Evolutionary conservation across 2,797 vertebrate species (phyloP).

Genomic region (Australoheros facetus): DNA sequence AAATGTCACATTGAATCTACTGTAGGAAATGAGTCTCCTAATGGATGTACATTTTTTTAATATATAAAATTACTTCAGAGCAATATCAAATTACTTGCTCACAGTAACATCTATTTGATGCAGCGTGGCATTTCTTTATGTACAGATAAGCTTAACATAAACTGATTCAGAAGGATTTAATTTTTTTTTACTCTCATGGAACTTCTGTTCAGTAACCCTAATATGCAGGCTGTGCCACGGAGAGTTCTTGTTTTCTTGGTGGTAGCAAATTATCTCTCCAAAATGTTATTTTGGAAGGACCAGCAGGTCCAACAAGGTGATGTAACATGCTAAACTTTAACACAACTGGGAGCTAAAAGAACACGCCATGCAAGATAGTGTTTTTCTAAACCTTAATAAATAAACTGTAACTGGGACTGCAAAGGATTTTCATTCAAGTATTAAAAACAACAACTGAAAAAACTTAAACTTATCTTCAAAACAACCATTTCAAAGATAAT

Average conservation of each 20-base stretch:
- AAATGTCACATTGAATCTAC: neutral
- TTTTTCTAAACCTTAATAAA: neutral
- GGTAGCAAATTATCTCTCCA: neutral
- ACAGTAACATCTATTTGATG: neutral
- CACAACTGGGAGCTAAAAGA: neutral
- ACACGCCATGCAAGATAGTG: neutral
- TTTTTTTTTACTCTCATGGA: neutral
- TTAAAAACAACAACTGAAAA: neutral
- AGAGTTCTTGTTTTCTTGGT: neutral
- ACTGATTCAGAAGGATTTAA: neutral
- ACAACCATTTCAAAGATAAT: too few species aligned
- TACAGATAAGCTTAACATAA: neutral
- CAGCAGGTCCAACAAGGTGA: neutral
- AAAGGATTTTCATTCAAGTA: neutral
- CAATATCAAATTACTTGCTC: neutral
- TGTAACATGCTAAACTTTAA: neutral
- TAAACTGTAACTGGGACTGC: neutral
- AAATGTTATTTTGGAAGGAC: neutral
- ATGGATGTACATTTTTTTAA: neutral
- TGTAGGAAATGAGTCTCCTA: neutral
- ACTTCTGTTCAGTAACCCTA: neutral
- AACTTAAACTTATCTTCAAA: neutral
- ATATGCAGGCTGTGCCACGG: neutral
- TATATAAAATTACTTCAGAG: neutral
- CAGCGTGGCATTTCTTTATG: neutral